phyloP scores from a whole-genome alignment of 2,797 vertebrate genomes.

The Coranthus polyacanthus region DNA sequence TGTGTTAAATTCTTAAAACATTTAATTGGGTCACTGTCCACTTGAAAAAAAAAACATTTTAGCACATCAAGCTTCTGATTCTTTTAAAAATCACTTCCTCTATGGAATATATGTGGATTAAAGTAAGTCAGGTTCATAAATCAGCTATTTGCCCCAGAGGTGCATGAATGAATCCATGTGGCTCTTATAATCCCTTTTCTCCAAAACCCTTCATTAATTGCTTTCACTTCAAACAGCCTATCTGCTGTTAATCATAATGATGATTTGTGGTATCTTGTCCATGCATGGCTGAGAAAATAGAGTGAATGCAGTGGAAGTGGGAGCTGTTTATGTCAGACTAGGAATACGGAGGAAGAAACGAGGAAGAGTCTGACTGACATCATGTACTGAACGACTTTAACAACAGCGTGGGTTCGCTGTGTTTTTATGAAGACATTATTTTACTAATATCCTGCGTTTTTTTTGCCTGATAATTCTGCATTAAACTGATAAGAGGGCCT shows the following conservation, averaged over 20 bases:
- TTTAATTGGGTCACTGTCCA: constrained; percentile 12
- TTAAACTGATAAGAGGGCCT: constrained; percentile 2
- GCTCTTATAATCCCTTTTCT: constrained; percentile 45
- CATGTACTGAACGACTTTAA: no score
- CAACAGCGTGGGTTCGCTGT: no score
- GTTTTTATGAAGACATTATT: no score
- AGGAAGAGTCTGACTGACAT: no score
- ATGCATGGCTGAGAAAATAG: constrained; percentile 41
- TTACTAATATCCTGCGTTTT: not conserved
- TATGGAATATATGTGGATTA: constrained; percentile 9
- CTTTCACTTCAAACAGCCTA: constrained; percentile 55
- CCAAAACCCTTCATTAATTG: constrained; percentile 40
- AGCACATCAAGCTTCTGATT: not conserved
- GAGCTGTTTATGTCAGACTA: constrained; percentile 9
- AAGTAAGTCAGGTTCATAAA: constrained; percentile 42
- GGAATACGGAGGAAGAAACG: constrained; percentile 1
- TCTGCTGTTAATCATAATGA: constrained; percentile 58
- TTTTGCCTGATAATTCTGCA: not conserved
- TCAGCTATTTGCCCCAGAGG: constrained; percentile 21
- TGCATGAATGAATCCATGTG: constrained; percentile 20
- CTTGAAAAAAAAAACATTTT: not conserved
- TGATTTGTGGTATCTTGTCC: constrained; percentile 33
- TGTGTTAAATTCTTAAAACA: constrained; percentile 20
- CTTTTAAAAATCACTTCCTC: constrained; percentile 17
- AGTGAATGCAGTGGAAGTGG: constrained; percentile 23